Conservation (phyloP, 2,888 invertebrate genomes). For the Camponotus fellah region DNA sequence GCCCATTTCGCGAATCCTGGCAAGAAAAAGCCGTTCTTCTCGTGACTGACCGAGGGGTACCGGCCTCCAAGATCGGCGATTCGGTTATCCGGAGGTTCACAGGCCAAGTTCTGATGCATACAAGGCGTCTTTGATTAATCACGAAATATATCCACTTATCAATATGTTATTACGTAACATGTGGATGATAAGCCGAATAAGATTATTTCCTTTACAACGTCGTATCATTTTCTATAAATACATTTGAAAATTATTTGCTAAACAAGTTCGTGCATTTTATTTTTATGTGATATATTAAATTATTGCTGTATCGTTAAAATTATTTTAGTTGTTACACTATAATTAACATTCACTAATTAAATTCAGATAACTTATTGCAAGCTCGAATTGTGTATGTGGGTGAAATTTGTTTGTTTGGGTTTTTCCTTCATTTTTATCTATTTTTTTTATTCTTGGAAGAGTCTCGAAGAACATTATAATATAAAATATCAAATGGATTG, state of each 20-base stretch:
- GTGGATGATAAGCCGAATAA: background rate
- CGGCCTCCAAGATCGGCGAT: background rate
- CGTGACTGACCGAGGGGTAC: no score
- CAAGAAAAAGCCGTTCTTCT: background rate
- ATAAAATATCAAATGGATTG: background rate
- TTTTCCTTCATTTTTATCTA: background rate
- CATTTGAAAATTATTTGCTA: background rate
- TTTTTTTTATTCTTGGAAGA: constrained; percentile 5
- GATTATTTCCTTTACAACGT: background rate
- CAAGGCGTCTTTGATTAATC: background rate
- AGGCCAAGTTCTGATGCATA: background rate
- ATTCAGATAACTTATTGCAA: background rate
- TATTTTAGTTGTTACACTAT: background rate
- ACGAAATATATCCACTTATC: background rate
- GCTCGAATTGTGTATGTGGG: background rate
- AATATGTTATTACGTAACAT: background rate
- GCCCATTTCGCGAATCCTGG: background rate
- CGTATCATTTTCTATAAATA: background rate
- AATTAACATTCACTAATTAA: background rate
- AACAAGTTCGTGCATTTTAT: background rate
- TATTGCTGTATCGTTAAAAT: background rate
- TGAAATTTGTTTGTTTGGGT: background rate
- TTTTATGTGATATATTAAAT: background rate
- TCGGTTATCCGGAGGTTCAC: background rate
- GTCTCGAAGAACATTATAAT: background rate